Base-by-base conservation (phyloP, 2,888 invertebrate species). In the Oxytorus armatus region DNA sequence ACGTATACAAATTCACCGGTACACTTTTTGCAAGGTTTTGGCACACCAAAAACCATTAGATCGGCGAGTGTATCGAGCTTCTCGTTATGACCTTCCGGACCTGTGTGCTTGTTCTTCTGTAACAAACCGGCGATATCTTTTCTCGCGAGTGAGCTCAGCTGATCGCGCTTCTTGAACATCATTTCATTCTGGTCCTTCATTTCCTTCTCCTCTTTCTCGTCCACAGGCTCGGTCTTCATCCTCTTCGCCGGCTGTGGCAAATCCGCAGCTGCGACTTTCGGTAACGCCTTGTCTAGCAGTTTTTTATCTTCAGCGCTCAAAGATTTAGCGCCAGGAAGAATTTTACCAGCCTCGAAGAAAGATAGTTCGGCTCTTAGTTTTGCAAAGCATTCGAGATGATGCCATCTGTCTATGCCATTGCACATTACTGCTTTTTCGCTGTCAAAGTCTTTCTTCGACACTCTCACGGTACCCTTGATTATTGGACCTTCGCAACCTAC, bases 331-430 rank as follows among this genome's bases (percentile, higher is more conserved):
- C 98, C 98, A n/a, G 96, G 96, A 23, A 99, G 92, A 86, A 93
- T 92, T 77, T 95, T 95, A 0, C 96, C 97, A 10, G 93, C 92
- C 42, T 94, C 96, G 88, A 94, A 95, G 92, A 95, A 99, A 14
- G 95, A 94, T 1, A 98, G 92, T 7, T 96, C 95, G 18, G 94
- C 93, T 44, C 98, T 93, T 0, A 95, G 88, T 88, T 96, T 95
- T 0, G 94, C 95, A 92, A 99, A 99, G 90, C 99, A 99, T 78
- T 96, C 96, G 1, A 98, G 92, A 92, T 99, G 99, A 91, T 98
- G 96, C 98, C 98, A 99, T 66, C 95, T 93, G 75, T 97, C 95
- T 87, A 96, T 94, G 0, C 97, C 98, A 0, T 98, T 98, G 91
- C 95, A 97, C 90, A 95, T 95, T 87, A 94, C 94, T 0, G 96